These are phyloP conservation scores for Drosophila ficusphila DNA, from an alignment of 1,140 invertebrate genomes.

Conservation along the genomic window DNA sequence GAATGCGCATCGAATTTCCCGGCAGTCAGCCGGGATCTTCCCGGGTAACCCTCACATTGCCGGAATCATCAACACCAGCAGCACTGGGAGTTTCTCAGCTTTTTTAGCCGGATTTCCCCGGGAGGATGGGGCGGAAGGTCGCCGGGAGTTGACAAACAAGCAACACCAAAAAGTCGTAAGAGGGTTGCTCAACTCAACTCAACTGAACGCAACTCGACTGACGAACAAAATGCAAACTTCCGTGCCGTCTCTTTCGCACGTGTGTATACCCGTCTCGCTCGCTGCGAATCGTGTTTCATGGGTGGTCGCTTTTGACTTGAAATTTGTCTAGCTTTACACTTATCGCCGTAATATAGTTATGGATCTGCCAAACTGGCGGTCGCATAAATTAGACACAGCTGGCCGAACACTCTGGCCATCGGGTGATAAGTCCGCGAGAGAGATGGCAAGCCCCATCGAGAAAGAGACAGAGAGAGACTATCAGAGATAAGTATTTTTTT, in stretches of 20 bases:
- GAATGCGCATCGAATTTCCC: slow-evolving; percentile 79
- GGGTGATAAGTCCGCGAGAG: slow-evolving; percentile 32
- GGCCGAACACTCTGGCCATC: slow-evolving; percentile 22
- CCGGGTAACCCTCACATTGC: slow-evolving; percentile 67
- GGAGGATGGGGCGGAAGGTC: slow-evolving; percentile 46
- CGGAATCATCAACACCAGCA: slow-evolving; percentile 82
- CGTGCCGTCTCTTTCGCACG: slow-evolving; percentile 16
- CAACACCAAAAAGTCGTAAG: slow-evolving; percentile 68
- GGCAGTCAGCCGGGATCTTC: slow-evolving; percentile 37
- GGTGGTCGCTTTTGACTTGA: slow-evolving; percentile 63
- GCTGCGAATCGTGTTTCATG: slow-evolving; percentile 51
- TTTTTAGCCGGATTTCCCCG: slow-evolving; percentile 2
- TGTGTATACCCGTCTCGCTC: slow-evolving; percentile 5
- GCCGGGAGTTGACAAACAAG: slow-evolving; percentile 80
- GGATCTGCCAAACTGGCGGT: slow-evolving; percentile 66
- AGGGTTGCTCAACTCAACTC: slow-evolving; percentile 50
- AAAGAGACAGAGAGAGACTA: background rate
- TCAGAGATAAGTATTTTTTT: slow-evolving; percentile 14
- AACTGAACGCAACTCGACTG: too few species aligned
- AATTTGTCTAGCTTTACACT: slow-evolving; percentile 71
- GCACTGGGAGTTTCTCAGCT: slow-evolving; percentile 27
- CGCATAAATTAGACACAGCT: slow-evolving; percentile 73
- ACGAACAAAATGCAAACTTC: slow-evolving; percentile 73
- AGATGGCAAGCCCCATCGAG: background rate
- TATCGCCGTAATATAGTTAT: slow-evolving; percentile 75